Evolutionary conservation across 2,888 invertebrate genomes (phyloP), one percentile per base, ranked within the genome.

Genomic region (Euphydryas editha): DNA sequence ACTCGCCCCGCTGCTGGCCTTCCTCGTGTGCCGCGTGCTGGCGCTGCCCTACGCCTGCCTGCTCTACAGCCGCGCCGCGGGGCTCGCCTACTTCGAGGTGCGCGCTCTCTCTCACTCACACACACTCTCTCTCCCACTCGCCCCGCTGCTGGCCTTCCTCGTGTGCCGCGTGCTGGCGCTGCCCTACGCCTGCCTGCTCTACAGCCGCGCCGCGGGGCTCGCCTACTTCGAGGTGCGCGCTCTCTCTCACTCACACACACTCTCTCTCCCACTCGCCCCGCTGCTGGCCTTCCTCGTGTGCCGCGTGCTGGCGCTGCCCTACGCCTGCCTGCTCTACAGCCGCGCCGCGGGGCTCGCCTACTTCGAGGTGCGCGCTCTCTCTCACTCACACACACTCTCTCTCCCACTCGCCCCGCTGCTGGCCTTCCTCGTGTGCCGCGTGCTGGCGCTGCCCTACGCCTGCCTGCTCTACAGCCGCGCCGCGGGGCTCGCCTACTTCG

Each of bases 91-190:
- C 75, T 81, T 94, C 70, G 92, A 95, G 88, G 95, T 95, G 75
- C 84, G 85, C 30, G 30, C 30, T 30, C 30, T 30, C 30, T 30
- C 30, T 30, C 30, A 79, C 30, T n/a, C 20, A 13, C 51, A 30
- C 30, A 30, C 20, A 11, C 42, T 13, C 42, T 3, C 11, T n/a
- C 15, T n/a, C 15, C 42, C 10, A 10, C 79, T 96, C 59, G 81
- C 94, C 47, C 97, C 97, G 97, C 90, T 97, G 80, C 82, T 87
- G 47, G 94, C 95, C 0, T 97, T 97, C 91, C 95, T 96, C 81
- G 78, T 96, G 67, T 96, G 95, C 79, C 94, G 97, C 55, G 95
- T 97, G 61, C 86, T 94, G 70, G 95, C 96, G 86, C 95, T 96
- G 93, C 95, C 96, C 2, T 95, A 95, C 81, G 95, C 95, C 8